Evolutionary conservation across 1,140 invertebrate species (phyloP).

Genomic region (Homalodisca vitripennis): DNA sequence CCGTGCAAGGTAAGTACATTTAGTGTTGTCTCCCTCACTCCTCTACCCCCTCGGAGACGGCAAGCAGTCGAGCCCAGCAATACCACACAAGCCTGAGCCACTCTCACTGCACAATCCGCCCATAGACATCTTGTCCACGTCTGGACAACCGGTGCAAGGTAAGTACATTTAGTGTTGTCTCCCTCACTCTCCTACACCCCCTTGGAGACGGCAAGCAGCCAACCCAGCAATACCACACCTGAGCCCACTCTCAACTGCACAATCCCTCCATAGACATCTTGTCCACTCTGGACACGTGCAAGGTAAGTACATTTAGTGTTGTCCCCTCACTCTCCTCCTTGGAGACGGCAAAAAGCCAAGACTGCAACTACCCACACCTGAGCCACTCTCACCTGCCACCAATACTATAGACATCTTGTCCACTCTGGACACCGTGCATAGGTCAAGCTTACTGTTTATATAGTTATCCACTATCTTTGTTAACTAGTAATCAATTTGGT

Average conservation of each 20-base stretch:
- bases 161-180: no score
- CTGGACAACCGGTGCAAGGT: constrained; percentile 25
- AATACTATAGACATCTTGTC: constrained; percentile 13
- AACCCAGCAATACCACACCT: constrained; percentile 10
- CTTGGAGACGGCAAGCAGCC: constrained; percentile 24
- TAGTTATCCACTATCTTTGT: no score
- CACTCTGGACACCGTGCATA: constrained; percentile 25
- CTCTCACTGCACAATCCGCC: constrained; percentile 11
- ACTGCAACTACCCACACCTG: no score
- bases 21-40: constrained; percentile 21
- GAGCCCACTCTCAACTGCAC: neutral
- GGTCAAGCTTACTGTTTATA: no score
- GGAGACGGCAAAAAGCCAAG: no score
- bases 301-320: constrained; percentile 7
- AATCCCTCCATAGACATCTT: constrained; percentile 18
- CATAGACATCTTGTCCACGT: constrained; percentile 7
- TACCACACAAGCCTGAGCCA: constrained; percentile 9
- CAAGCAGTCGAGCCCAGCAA: constrained; percentile 16
- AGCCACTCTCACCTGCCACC: constrained; percentile 5
- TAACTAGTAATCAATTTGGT: no score
- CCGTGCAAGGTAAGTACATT: constrained; percentile 29
- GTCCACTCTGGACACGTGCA: constrained; percentile 27
- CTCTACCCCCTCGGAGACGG: constrained; percentile 27
- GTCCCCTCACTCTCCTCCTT: no score
- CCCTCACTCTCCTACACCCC: constrained; percentile 24